These are phyloP conservation scores for Hypothenemus hampei DNA, from an alignment of 1,140 invertebrate species.

Conservation along the genomic window DNA sequence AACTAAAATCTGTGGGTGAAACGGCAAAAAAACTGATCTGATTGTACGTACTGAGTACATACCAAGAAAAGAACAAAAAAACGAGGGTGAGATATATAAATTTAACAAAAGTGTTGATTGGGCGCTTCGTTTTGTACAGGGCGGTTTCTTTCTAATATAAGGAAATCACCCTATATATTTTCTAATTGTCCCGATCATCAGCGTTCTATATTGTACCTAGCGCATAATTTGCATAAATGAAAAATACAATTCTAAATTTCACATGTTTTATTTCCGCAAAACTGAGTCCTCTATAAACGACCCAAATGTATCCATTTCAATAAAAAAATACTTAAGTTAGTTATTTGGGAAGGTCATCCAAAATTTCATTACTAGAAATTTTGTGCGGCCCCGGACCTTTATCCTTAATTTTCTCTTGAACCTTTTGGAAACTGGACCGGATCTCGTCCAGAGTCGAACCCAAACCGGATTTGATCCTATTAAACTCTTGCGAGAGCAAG, in stretches of 20 bases:
- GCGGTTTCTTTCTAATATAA: no score
- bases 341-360: constrained; percentile 11
- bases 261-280: background rate
- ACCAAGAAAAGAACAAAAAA: no score
- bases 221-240: constrained; percentile 48
- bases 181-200: no score
- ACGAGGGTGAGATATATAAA: constrained; percentile 40
- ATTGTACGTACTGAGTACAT: constrained; percentile 46
- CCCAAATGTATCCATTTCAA: background rate
- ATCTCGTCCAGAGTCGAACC: constrained; percentile 67
- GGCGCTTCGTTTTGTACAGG: constrained; percentile 33
- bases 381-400: constrained; percentile 43
- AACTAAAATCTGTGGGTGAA: constrained; percentile 40
- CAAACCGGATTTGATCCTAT: constrained; percentile 71
- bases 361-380: constrained; percentile 32
- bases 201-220: constrained; percentile 46
- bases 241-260: constrained; percentile 35
- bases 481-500: constrained; percentile 81
- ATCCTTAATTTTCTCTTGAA: constrained; percentile 55
- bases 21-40: constrained; percentile 41
- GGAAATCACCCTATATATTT: no score
- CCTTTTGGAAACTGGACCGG: constrained; percentile 60
- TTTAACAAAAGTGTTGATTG: no score
- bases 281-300: background rate
- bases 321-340: background rate